phyloP scores from a whole-genome alignment of 92 coral and sea anemone genomes.

The Virgularia gustaviana region DNA sequence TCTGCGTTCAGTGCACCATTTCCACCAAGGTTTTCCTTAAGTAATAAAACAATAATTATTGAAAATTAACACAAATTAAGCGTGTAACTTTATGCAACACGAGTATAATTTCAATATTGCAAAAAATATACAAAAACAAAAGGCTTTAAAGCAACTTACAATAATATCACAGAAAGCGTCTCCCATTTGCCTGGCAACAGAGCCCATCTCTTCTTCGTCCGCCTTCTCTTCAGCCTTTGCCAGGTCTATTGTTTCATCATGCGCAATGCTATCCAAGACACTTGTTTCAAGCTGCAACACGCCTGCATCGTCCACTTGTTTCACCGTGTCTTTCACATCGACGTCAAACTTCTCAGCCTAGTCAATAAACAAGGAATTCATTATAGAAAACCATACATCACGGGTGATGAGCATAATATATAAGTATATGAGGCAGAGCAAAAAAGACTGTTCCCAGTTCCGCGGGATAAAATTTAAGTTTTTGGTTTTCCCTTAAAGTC shows the following conservation, averaged over 20 bases:
- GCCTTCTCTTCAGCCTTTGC: slow-evolving; percentile 87
- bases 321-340: slow-evolving; percentile 68
- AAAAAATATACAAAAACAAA: not conserved
- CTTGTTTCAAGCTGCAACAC: slow-evolving; percentile 72
- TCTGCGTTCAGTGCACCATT: slow-evolving; percentile 74
- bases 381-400: no score
- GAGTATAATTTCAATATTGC: not conserved
- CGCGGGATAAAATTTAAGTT: no score
- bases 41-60: no score
- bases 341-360: slow-evolving; percentile 87
- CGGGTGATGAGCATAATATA: no score
- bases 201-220: slow-evolving; percentile 60
- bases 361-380: not conserved
- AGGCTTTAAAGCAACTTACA: slow-evolving; percentile 54
- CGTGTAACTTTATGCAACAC: not conserved
- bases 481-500: no score
- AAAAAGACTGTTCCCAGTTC: no score
- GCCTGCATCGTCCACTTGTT: slow-evolving; percentile 62
- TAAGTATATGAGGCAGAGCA: no score
- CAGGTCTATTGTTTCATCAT: slow-evolving; percentile 75
- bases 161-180: slow-evolving; percentile 84
- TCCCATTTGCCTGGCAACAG: slow-evolving; percentile 73
- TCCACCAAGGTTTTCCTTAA: slow-evolving; percentile 83
- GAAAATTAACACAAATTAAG: not conserved
- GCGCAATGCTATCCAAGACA: slow-evolving; percentile 71